phyloP scores from a whole-genome alignment of 2,888 invertebrate species.

The Alloplasta piceator region DNA sequence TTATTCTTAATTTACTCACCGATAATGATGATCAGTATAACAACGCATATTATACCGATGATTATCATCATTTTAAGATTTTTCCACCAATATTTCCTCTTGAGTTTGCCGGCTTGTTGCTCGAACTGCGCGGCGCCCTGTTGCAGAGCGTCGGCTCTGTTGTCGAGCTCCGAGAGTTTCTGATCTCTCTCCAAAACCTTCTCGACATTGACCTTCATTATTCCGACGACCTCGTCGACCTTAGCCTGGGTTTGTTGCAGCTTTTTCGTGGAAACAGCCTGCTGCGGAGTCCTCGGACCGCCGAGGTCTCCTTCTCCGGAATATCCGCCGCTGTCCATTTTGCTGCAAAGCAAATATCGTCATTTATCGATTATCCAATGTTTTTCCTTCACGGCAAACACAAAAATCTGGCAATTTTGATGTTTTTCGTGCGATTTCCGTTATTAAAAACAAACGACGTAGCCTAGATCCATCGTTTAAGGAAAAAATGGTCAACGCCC shows the following conservation, averaged over 20 bases:
- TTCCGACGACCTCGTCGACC: conserved; percentile 95
- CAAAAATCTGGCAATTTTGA: too few species aligned
- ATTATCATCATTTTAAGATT: conserved; percentile 98
- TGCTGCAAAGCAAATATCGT: conserved; percentile 65
- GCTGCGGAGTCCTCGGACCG: conserved; percentile 92
- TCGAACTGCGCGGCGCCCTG: conserved; percentile 98
- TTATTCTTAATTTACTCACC: conserved; percentile 86
- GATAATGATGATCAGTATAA: conserved; percentile 93
- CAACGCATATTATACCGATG: conserved; percentile 92
- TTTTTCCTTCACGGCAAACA: too few species aligned
- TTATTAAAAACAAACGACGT: too few species aligned
- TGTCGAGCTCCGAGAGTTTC: conserved; percentile 96
- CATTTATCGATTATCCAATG: too few species aligned
- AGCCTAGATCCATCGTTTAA: too few species aligned
- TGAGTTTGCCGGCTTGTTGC: conserved; percentile 97
- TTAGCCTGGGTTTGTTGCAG: conserved; percentile 93
- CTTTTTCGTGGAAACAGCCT: conserved; percentile 91
- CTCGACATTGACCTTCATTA: conserved; percentile 98
- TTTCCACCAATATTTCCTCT: conserved; percentile 99
- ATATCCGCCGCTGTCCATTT: conserved; percentile 82
- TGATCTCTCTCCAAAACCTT: conserved; percentile 98
- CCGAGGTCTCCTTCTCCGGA: conserved; percentile 90
- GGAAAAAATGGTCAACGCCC: conserved; percentile 70
- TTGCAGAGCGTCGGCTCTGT: conserved; percentile 97
- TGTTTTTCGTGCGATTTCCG: neutral